These are phyloP conservation scores for Ctena decussata DNA, from an alignment of 2,888 invertebrate genomes.

Conservation along the genomic window DNA sequence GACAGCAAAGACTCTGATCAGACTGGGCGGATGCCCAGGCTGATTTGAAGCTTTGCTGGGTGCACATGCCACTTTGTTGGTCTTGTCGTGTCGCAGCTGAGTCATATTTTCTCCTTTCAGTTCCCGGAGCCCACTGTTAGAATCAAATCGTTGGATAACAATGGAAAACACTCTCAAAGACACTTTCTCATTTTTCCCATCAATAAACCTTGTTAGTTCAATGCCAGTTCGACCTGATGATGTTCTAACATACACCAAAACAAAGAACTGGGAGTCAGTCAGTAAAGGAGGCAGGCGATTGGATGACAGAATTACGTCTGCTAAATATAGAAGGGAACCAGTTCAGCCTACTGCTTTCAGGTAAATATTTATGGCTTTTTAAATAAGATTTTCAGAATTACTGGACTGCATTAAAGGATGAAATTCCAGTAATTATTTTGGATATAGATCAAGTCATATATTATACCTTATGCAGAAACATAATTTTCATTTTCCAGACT, in stretches of 20 bases:
- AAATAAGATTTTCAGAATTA: too few species aligned
- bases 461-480: background rate
- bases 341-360: background rate
- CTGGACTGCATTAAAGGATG: too few species aligned
- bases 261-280: slow-evolving; percentile 80
- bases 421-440: too few species aligned
- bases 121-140: slow-evolving; percentile 7
- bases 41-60: too few species aligned
- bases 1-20: too few species aligned
- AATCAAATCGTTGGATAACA: slow-evolving; percentile 61
- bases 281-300: slow-evolving; percentile 77
- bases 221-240: slow-evolving; percentile 85
- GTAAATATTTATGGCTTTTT: background rate
- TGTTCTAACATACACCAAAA: slow-evolving; percentile 77
- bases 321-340: slow-evolving; percentile 67
- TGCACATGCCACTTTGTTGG: too few species aligned
- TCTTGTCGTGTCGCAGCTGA: too few species aligned
- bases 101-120: too few species aligned
- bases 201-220: slow-evolving; percentile 85
- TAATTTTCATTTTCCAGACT: too few species aligned
- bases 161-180: slow-evolving; percentile 54
- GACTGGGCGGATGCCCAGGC: too few species aligned
- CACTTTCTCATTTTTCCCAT: slow-evolving; percentile 80
- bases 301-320: slow-evolving; percentile 81
- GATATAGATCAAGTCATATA: too few species aligned